These are phyloP conservation scores for Otus scops DNA, from an alignment of 2,797 vertebrate species.

Conservation along the genomic window DNA sequence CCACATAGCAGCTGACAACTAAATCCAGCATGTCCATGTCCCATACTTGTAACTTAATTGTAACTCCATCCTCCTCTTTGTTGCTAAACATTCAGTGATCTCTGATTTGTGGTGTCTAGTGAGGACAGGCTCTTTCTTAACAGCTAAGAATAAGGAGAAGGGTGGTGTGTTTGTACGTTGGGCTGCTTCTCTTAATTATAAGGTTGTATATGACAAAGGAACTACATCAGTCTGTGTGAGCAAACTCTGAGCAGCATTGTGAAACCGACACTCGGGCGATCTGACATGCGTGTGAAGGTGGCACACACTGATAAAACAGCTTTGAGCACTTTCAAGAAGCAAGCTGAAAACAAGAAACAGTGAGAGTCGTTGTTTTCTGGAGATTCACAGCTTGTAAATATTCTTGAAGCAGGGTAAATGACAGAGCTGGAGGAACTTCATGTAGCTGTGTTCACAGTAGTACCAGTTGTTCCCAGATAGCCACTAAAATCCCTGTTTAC, in stretches of 20 bases:
- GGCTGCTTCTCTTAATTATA: constrained; percentile 43
- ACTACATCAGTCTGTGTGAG: neutral
- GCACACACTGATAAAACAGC: neutral
- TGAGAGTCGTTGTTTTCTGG: neutral
- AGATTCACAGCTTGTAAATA: neutral
- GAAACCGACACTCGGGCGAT: neutral
- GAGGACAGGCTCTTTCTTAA: constrained; percentile 30
- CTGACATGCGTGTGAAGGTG: neutral
- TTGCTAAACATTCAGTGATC: neutral
- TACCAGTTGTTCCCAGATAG: neutral
- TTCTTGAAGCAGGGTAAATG: neutral
- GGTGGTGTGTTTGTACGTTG: constrained; percentile 7
- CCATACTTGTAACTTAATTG: neutral
- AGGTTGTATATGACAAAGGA: neutral
- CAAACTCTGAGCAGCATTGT: neutral
- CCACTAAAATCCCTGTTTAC: fast-evolving
- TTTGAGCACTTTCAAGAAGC: neutral
- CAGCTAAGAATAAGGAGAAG: neutral
- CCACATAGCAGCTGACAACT: neutral
- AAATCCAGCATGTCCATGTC: neutral
- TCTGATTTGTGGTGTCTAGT: neutral
- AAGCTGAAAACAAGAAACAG: neutral
- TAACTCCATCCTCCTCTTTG: neutral
- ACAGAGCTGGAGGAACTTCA: neutral
- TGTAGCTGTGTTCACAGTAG: neutral